phyloP scores from a whole-genome alignment of 2,113 vertebrate species.

The Paradoxurus hermaphroditus region DNA sequence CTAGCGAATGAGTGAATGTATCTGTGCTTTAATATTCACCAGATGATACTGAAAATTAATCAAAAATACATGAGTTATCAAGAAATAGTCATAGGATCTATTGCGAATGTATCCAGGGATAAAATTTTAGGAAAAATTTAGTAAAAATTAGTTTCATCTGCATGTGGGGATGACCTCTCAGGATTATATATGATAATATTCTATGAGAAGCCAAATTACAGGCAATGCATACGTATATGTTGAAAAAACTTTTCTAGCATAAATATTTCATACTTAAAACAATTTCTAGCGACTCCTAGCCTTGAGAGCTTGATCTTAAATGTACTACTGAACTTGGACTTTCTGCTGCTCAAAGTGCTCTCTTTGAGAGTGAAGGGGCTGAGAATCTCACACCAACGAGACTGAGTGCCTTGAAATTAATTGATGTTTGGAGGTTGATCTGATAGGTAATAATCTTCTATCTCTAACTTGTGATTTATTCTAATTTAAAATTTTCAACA shows the following conservation, averaged over 20 bases:
- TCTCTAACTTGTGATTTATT: constrained; percentile 43
- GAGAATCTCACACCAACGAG: background rate
- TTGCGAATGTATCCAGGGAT: background rate
- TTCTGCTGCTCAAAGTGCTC: background rate
- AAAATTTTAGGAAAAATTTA: background rate
- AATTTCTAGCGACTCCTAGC: background rate
- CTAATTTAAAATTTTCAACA: constrained; percentile 40
- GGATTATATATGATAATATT: background rate
- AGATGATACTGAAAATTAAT: background rate
- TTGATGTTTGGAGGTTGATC: background rate
- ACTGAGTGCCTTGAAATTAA: constrained; percentile 18
- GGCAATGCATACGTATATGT: too few species aligned
- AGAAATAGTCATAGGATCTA: background rate
- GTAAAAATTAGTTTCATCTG: background rate
- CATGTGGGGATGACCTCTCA: background rate
- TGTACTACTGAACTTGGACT: background rate
- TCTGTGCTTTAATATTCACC: background rate
- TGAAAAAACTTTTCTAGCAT: too few species aligned
- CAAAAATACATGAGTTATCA: background rate
- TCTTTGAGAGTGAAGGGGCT: constrained; percentile 1
- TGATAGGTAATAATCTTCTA: constrained; percentile 54
- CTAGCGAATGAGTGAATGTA: background rate
- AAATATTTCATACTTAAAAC: background rate
- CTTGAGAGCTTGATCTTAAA: background rate
- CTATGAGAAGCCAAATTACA: too few species aligned